Evolutionary conservation across 1,140 invertebrate genomes (phyloP).

Genomic region (Anastrepha ludens): DNA sequence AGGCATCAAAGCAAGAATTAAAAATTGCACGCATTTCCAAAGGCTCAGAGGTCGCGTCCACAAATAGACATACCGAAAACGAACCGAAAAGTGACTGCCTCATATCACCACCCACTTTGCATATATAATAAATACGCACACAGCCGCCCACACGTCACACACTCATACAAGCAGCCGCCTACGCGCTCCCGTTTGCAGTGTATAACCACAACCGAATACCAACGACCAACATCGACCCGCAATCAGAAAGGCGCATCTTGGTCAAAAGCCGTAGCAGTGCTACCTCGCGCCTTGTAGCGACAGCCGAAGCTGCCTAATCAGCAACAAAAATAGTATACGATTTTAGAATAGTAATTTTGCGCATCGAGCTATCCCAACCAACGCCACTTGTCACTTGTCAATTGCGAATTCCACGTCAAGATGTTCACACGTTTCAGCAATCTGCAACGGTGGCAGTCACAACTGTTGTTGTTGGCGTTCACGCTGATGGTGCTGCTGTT

Average conservation of each 20-base stretch:
- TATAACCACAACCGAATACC: background rate
- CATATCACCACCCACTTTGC: background rate
- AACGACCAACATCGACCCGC: background rate
- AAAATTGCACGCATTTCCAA: background rate
- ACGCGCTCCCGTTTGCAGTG: constrained; percentile 3
- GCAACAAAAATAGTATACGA: too few relatives aligned
- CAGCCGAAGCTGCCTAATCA: background rate
- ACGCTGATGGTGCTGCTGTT: background rate
- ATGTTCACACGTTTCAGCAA: constrained; percentile 17
- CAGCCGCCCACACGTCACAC: background rate
- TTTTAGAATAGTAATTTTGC: too few relatives aligned
- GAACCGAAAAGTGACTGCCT: background rate
- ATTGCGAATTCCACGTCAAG: constrained; percentile 33
- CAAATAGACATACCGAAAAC: constrained; percentile 12
- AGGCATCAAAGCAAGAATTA: background rate
- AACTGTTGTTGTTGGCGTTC: constrained; percentile 18
- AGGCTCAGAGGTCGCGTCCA: background rate
- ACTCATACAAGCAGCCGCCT: background rate
- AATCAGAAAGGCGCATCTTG: constrained; percentile 2
- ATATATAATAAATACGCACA: background rate
- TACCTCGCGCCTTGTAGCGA: background rate
- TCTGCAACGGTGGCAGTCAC: background rate
- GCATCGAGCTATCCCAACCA: background rate
- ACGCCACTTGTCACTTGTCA: background rate
- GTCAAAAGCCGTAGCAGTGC: constrained; percentile 35